Conservation (phyloP, 2,888 invertebrate species). For the Tanytarsus gracilentus region DNA sequence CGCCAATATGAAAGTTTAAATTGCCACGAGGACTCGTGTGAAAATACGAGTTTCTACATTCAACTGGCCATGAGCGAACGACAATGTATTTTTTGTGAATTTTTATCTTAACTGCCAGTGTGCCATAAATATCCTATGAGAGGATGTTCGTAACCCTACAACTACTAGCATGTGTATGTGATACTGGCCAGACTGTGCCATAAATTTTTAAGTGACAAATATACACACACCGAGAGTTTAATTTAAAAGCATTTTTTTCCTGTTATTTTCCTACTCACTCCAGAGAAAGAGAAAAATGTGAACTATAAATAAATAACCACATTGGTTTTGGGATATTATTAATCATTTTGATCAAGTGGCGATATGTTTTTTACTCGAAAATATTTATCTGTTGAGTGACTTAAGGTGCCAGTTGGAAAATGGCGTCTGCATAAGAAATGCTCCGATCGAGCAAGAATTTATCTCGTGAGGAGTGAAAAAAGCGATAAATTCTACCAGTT, state of each 20-base stretch:
- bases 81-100: conserved; percentile 5
- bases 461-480: conserved; percentile 2
- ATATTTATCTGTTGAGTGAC: no score
- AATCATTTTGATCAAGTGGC: conserved; percentile 22
- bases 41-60: background rate
- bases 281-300: background rate
- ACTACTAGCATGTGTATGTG: background rate
- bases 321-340: conserved; percentile 15
- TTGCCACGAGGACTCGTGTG: conserved; percentile 6
- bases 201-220: conserved; percentile 27
- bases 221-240: conserved; percentile 28
- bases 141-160: conserved; percentile 3
- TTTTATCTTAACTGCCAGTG: conserved; percentile 20
- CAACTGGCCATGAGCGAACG: background rate
- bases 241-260: conserved; percentile 26
- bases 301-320: conserved; percentile 7
- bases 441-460: no score
- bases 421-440: no score
- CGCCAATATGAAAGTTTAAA: conserved; percentile 7
- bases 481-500: background rate
- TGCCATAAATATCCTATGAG: conserved; percentile 24
- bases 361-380: background rate
- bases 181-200: conserved; percentile 21
- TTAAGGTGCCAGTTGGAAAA: no score
- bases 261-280: background rate